A percentile compares a stretch with the other conserved stretches of the same genome.
phyloP scores from a whole-genome alignment of 2,797 vertebrate genomes.

The Balearica regulorum region DNA sequence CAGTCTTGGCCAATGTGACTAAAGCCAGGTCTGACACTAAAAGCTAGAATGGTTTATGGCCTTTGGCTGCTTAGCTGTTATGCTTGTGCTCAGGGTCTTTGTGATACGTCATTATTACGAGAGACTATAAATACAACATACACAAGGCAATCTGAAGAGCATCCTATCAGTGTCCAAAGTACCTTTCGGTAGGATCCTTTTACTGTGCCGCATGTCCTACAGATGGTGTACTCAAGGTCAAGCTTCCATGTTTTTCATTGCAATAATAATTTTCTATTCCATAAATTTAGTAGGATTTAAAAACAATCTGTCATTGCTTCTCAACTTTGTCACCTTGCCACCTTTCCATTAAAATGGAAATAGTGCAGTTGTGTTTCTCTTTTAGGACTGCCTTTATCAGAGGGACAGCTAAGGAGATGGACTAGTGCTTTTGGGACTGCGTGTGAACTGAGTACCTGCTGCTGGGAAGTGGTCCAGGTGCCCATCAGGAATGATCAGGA shows the following conservation, averaged over 20 bases:
- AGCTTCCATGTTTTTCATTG: not conserved
- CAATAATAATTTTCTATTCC: not conserved
- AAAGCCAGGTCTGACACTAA: not conserved
- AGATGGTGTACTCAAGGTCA: not conserved
- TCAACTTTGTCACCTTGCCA: not conserved
- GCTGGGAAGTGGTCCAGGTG: not conserved
- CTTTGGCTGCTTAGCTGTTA: not conserved
- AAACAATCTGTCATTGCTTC: not conserved
- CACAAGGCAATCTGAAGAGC: not conserved
- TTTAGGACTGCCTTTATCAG: not conserved
- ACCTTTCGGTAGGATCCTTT: not conserved
- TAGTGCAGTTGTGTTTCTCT: not conserved
- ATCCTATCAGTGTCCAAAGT: not conserved
- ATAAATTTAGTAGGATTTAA: not conserved
- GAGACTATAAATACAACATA: not conserved
- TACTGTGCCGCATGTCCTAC: not conserved
- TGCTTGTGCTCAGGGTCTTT: not conserved
- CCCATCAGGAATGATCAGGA: not conserved
- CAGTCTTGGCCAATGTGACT: not conserved
- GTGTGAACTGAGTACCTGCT: not conserved
- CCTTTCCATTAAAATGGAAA: not conserved
- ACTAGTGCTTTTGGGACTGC: not conserved
- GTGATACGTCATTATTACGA: not conserved
- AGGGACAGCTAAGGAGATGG: not conserved
- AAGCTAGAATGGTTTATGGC: not conserved